Evolutionary conservation across 2,797 vertebrate species (phyloP).

Genomic region (Danio albolineatus): DNA sequence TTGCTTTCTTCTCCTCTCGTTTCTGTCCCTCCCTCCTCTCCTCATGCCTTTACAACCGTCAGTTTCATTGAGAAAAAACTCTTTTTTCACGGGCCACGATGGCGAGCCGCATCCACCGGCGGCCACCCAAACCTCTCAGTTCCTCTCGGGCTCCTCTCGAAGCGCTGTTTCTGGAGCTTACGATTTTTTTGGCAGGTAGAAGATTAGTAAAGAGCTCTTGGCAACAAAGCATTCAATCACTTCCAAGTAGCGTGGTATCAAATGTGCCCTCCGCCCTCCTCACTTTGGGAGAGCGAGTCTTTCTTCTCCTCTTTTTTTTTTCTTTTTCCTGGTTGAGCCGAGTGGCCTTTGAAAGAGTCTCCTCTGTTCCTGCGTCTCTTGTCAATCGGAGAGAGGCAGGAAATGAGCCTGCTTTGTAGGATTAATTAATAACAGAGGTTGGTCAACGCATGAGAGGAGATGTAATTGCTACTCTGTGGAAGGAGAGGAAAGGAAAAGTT

Average conservation of each 20-base stretch:
- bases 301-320: conserved; percentile 80
- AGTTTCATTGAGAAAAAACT: conserved; percentile 80
- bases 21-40: conserved; percentile 28
- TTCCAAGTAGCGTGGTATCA: conserved; percentile 89
- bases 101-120: conserved; percentile 34
- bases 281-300: conserved; percentile 78
- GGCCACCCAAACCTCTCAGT: conserved; percentile 69
- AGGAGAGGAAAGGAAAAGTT: conserved; percentile 85
- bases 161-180: conserved; percentile 50
- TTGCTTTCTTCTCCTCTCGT: conserved; percentile 40
- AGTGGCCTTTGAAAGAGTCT: conserved; percentile 92
- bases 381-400: conserved; percentile 95
- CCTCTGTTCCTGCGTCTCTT: conserved; percentile 86
- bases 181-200: conserved; percentile 81
- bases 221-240: conserved; percentile 92
- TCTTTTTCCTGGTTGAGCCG: conserved; percentile 86
- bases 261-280: conserved; percentile 87
- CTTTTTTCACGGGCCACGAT: neutral
- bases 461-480: conserved; percentile 97
- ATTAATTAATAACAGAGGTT: conserved; percentile 99
- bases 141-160: conserved; percentile 38
- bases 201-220: conserved; percentile 87
- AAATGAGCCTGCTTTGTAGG: conserved; percentile 97
- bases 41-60: conserved; percentile 73
- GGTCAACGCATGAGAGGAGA: conserved; percentile 87